A percentile compares a stretch with the other conserved stretches of the same genome.
These are phyloP conservation scores for Agrochola lychnidis DNA, from an alignment of 2,888 invertebrate genomes.

Conservation along the genomic window DNA sequence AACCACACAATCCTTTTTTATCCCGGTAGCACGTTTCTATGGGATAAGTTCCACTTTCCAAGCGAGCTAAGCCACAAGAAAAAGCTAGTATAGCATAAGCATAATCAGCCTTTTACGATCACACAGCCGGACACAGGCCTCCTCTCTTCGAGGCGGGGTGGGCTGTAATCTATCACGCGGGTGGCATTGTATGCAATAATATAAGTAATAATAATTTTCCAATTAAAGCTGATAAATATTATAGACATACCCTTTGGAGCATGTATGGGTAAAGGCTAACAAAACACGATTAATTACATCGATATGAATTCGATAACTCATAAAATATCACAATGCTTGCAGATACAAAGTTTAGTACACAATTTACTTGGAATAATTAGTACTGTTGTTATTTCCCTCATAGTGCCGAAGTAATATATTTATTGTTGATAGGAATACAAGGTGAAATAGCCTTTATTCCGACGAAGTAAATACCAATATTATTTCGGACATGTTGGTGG, in stretches of 20 bases:
- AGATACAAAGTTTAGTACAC: slow-evolving; percentile 31
- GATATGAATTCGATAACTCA: slow-evolving; percentile 38
- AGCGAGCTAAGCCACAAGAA: too few species aligned
- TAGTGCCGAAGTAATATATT: slow-evolving; percentile 46
- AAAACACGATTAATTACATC: slow-evolving; percentile 33
- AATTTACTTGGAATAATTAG: slow-evolving; percentile 54
- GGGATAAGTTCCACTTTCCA: too few species aligned
- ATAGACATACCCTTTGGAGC: not conserved
- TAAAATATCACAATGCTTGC: slow-evolving; percentile 33
- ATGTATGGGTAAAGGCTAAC: not conserved
- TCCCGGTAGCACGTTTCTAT: too few species aligned
- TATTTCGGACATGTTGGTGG: slow-evolving; percentile 6
- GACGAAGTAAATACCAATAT: slow-evolving; percentile 46
- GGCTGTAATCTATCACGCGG: too few species aligned
- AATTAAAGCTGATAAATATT: not conserved
- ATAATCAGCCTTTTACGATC: too few species aligned
- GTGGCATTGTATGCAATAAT: too few species aligned
- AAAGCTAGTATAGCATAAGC: too few species aligned
- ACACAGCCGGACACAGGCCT: too few species aligned
- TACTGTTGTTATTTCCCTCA: slow-evolving; percentile 42
- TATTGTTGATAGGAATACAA: slow-evolving; percentile 20
- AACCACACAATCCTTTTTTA: too few species aligned
- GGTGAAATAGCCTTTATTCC: slow-evolving; percentile 41
- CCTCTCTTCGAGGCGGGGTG: too few species aligned
- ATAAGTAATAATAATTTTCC: not conserved